A percentile compares a stretch with the other conserved stretches of the same genome.
These are phyloP conservation scores for Orthonevra nobilis DNA, from an alignment of 2,888 invertebrate species.

Conservation along the genomic window DNA sequence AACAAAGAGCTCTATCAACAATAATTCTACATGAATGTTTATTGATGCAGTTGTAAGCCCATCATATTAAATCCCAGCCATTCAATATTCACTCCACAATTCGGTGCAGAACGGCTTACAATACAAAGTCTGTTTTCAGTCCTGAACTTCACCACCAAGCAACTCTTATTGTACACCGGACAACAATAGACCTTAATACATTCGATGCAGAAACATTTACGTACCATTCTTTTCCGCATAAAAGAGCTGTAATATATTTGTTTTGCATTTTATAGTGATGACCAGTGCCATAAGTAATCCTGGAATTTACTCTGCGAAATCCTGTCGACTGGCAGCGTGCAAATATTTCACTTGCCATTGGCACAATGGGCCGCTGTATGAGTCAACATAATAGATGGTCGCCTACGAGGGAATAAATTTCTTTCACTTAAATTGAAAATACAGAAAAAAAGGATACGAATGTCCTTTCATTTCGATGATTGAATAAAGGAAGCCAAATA, in stretches of 20 bases:
- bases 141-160: background rate
- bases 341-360: slow-evolving; percentile 53
- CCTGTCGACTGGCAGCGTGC: background rate
- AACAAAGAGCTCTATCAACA: no score
- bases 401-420: slow-evolving; percentile 36
- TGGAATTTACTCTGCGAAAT: slow-evolving; percentile 25
- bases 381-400: slow-evolving; percentile 38
- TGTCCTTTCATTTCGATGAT: slow-evolving; percentile 17
- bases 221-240: slow-evolving; percentile 39
- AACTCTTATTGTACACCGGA: slow-evolving; percentile 17
- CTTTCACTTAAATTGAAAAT: slow-evolving; percentile 1
- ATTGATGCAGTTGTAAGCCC: slow-evolving; percentile 39
- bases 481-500: slow-evolving; percentile 29
- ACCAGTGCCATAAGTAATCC: slow-evolving; percentile 50
- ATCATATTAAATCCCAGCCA: slow-evolving; percentile 39
- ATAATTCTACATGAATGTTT: background rate
- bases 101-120: no score
- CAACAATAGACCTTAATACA: slow-evolving; percentile 44
- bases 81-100: slow-evolving; percentile 42
- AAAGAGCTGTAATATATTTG: slow-evolving; percentile 38
- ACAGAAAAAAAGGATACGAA: background rate
- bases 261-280: slow-evolving; percentile 46
- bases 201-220: slow-evolving; percentile 33
- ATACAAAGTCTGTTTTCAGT: no score
- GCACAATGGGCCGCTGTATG: slow-evolving; percentile 10